Percentiles rank a stretch among this genome's conserved stretches.
Conservation (phyloP, 2,888 invertebrate genomes). For the Clostera curtula region DNA sequence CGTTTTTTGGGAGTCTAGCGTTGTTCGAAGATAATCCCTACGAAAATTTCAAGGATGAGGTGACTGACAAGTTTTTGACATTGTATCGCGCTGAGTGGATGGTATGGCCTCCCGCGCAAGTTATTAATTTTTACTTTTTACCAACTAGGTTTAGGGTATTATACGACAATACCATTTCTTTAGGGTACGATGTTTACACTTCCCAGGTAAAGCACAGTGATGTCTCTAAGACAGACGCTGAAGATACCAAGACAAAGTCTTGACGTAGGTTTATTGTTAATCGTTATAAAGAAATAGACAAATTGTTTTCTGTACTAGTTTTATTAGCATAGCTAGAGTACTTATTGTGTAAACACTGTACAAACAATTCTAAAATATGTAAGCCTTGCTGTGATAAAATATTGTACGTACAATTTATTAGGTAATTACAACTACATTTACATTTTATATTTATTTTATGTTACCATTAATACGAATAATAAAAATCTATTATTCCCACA, state of each 20-base stretch:
- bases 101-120: conserved; percentile 95
- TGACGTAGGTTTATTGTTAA: conserved; percentile 9
- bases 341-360: conserved; percentile 12
- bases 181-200: conserved; percentile 92
- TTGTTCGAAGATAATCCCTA: conserved; percentile 80
- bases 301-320: conserved; percentile 12
- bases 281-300: conserved; percentile 4
- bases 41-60: conserved; percentile 79
- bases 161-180: conserved; percentile 91
- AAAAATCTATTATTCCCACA: conserved; percentile 1
- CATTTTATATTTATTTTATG: conserved; percentile 14
- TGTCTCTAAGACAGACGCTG: conserved; percentile 23
- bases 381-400: conserved; percentile 47
- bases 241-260: conserved; percentile 15
- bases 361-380: no score
- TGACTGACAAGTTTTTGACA: conserved; percentile 82
- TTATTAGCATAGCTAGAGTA: conserved; percentile 16
- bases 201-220: conserved; percentile 85
- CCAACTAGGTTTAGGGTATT: conserved; percentile 90
- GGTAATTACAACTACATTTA: conserved; percentile 13
- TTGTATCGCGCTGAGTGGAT: conserved; percentile 93
- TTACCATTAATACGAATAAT: conserved; percentile 16
- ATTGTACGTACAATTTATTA: conserved; percentile 19
- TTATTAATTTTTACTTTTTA: conserved; percentile 92
- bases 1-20: conserved; percentile 87